These are phyloP conservation scores for Clepsis dumicolana DNA, from an alignment of 2,888 invertebrate species.

Conservation along the genomic window DNA sequence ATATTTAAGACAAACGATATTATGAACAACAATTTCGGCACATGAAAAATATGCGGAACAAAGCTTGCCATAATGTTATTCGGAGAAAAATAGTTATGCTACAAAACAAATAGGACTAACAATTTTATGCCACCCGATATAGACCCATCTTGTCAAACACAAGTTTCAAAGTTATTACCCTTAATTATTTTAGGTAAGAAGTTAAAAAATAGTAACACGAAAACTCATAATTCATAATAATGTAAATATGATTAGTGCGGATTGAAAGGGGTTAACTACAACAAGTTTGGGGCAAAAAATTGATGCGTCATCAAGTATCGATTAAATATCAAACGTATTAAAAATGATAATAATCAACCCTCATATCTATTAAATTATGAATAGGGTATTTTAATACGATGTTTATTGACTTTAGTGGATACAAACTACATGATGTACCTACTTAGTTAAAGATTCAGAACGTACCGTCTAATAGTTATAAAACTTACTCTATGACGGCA, in stretches of 20 bases:
- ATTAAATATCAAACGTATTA: conserved; percentile 11
- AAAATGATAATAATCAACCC: conserved; percentile 20
- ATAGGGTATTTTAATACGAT: conserved; percentile 14
- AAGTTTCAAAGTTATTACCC: background rate
- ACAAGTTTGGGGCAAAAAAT: background rate
- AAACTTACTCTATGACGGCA: conserved; percentile 80
- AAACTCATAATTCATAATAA: background rate
- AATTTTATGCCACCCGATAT: too few relatives aligned
- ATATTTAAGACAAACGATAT: too few relatives aligned
- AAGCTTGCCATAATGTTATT: too few relatives aligned
- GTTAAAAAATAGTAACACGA: background rate
- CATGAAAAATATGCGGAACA: too few relatives aligned
- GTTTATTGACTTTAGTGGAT: conserved; percentile 12
- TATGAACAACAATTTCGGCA: too few relatives aligned
- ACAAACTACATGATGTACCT: background rate
- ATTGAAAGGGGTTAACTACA: background rate
- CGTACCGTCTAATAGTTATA: conserved; percentile 78
- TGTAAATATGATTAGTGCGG: background rate
- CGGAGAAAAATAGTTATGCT: too few relatives aligned
- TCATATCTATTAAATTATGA: conserved; percentile 17
- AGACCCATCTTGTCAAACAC: background rate
- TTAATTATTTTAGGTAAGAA: background rate
- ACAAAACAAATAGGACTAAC: background rate
- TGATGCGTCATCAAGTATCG: conserved; percentile 15
- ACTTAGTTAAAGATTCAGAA: conserved; percentile 47